These are phyloP conservation scores for Pharmacophagus antenor DNA, from an alignment of 2,888 invertebrate species.

Conservation along the genomic window DNA sequence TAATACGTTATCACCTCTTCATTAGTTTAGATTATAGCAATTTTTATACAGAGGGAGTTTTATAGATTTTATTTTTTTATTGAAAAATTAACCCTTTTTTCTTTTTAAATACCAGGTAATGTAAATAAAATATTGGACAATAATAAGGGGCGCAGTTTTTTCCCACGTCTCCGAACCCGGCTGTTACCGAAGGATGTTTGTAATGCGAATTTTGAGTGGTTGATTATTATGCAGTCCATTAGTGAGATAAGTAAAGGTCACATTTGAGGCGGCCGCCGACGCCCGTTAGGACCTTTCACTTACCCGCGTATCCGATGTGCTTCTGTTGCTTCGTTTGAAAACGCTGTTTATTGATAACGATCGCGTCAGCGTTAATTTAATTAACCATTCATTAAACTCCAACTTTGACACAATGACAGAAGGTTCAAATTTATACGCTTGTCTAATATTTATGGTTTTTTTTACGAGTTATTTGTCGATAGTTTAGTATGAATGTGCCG, in stretches of 20 bases:
- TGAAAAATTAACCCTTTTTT: no score
- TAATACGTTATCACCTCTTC: no score
- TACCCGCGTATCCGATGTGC: slow-evolving; percentile 33
- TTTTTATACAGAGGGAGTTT: no score
- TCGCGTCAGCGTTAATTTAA: slow-evolving; percentile 15
- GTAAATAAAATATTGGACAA: no score
- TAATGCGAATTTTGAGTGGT: slow-evolving; percentile 42
- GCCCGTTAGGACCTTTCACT: slow-evolving; percentile 35
- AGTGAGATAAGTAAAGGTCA: slow-evolving; percentile 64
- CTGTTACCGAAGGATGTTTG: slow-evolving; percentile 44
- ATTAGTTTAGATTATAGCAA: no score
- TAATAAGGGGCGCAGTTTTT: background rate
- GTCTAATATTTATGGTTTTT: slow-evolving; percentile 11
- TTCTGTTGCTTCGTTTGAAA: slow-evolving; percentile 34
- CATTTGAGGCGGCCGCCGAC: slow-evolving; percentile 33
- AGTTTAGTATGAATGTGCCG: slow-evolving; percentile 7
- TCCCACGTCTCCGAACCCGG: background rate
- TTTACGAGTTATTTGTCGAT: slow-evolving; percentile 5
- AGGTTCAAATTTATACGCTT: background rate
- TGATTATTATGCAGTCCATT: slow-evolving; percentile 51
- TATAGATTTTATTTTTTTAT: no score
- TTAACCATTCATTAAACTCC: background rate
- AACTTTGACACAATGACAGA: background rate
- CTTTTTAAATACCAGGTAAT: no score
- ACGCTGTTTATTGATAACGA: slow-evolving; percentile 21